Base-by-base conservation (phyloP, 2,113 vertebrate species). In the Podocnemis expansa region DNA sequence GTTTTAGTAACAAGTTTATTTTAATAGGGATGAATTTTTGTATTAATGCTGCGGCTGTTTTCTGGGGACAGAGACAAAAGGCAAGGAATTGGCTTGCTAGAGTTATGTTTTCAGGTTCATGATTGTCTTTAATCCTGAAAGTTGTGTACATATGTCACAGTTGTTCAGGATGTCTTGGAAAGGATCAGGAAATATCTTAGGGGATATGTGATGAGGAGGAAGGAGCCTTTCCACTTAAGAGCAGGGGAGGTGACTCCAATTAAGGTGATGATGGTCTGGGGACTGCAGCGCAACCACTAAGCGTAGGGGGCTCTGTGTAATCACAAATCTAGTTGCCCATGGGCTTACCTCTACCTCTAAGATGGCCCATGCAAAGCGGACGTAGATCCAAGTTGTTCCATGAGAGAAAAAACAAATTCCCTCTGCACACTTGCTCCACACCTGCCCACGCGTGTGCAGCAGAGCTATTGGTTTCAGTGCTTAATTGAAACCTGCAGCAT, bases 321-420 rank as follows among this genome's bases (percentile, higher is more conserved):
- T 38, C 87, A 45, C 60, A 58, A 76, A n/a, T 70, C 9, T 16
- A 56, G 10, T 60, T 91, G 73, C 49, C 78, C 56, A 51, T 78
- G 5, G 0, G 0, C 4, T 56, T 76, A 2, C 27, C 43, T 52
- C 34, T 82, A 63, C 85, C 79, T 27, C 24, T 24, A 75, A 24
- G 1, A 0, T 41, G 81, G 60, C 51, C 6, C 4, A 14, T 43
- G 3, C 52, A 70, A 41, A 58, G 24, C 10, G 41, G 2, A 27
- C 1, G 3, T 83, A 5, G 24, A 47, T 60, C 78, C 21, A 1
- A 2, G 16, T 29, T 79, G 24, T 84, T 55, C 41, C 45, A 5
- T 0, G 0, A 0, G 29, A 55, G 63, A 14, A 25, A 25, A 34
- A 4, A 29, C 10, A 19, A 82, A 6, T 75, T 45, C 73, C 73